Percentiles rank a stretch among this genome's conserved stretches.
Evolutionary conservation across 37 sponge, comb jelly and placozoan genomes (phyloP).

Genomic region (Aphrocallistes beatrix): DNA sequence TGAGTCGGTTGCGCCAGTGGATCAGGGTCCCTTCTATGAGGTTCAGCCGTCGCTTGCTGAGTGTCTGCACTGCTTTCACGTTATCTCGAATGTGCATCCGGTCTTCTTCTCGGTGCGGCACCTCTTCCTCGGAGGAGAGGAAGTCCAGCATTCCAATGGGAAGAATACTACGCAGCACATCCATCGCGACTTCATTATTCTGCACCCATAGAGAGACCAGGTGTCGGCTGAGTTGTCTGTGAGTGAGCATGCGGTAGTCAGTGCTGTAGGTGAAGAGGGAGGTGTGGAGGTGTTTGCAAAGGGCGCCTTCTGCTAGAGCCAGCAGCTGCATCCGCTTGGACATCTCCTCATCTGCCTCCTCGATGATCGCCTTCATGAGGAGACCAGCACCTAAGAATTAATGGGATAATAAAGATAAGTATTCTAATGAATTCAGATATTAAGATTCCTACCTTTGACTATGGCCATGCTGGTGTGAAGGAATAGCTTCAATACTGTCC

Average conservation of each 20-base stretch:
- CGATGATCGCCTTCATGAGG: constrained; percentile 92
- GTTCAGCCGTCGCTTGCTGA: constrained; percentile 37
- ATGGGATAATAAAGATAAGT: not conserved
- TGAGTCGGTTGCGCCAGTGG: constrained; percentile 87
- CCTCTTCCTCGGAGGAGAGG: not conserved
- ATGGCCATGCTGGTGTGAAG: constrained; percentile 88
- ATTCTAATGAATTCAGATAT: not conserved
- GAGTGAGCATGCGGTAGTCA: constrained; percentile 78
- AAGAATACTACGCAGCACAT: constrained; percentile 67
- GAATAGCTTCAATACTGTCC: constrained; percentile 79
- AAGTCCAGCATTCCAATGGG: constrained; percentile 27
- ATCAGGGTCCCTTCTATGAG: constrained; percentile 64
- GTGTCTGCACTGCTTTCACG: constrained; percentile 64
- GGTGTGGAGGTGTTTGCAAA: constrained; percentile 85
- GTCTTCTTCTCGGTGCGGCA: constrained; percentile 58
- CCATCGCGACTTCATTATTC: constrained; percentile 67
- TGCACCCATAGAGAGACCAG: constrained; percentile 82
- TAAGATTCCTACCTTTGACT: constrained; percentile 89
- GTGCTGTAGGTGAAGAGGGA: constrained; percentile 75
- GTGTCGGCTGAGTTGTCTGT: constrained; percentile 89
- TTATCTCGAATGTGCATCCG: constrained; percentile 86
- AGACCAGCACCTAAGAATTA: constrained; percentile 56
- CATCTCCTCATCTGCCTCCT: constrained; percentile 77
- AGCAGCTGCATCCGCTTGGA: constrained; percentile 94
- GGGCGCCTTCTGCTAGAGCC: constrained; percentile 92